phyloP scores from a whole-genome alignment of 1,140 invertebrate species.

The Cylas formicarius region DNA sequence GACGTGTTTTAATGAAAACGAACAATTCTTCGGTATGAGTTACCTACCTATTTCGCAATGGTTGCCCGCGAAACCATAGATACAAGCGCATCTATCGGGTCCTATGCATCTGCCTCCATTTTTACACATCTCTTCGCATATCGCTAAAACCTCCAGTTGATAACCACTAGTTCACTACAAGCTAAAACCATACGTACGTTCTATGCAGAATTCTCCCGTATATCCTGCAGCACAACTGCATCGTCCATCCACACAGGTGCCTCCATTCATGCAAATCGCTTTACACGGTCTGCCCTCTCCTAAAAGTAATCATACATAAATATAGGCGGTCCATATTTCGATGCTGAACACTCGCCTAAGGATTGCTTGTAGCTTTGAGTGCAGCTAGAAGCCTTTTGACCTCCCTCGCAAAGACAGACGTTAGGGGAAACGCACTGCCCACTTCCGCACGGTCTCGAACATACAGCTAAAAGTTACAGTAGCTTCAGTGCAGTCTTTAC shows the following conservation, averaged over 20 bases:
- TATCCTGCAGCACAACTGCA: slow-evolving; percentile 69
- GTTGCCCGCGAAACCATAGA: slow-evolving; percentile 76
- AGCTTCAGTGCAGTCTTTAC: too few relatives aligned
- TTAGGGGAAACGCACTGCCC: slow-evolving; percentile 77
- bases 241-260: slow-evolving; percentile 62
- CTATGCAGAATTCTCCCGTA: slow-evolving; percentile 68
- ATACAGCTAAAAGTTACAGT: slow-evolving; percentile 72
- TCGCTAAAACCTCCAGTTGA: slow-evolving; percentile 49
- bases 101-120: slow-evolving; percentile 82
- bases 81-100: slow-evolving; percentile 75
- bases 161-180: slow-evolving; percentile 4
- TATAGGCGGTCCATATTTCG: background rate
- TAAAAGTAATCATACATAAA: slow-evolving; percentile 9
- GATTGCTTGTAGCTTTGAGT: slow-evolving; percentile 15
- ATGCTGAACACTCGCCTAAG: slow-evolving; percentile 7
- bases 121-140: slow-evolving; percentile 70
- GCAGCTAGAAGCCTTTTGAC: slow-evolving; percentile 25
- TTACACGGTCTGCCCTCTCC: slow-evolving; percentile 51
- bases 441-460: slow-evolving; percentile 58
- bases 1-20: background rate
- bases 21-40: background rate
- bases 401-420: slow-evolving; percentile 65
- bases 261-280: slow-evolving; percentile 68
- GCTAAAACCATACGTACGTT: slow-evolving; percentile 53
- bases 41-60: slow-evolving; percentile 68